phyloP scores from a whole-genome alignment of 1,140 invertebrate genomes.

The Carposina sasakii region DNA sequence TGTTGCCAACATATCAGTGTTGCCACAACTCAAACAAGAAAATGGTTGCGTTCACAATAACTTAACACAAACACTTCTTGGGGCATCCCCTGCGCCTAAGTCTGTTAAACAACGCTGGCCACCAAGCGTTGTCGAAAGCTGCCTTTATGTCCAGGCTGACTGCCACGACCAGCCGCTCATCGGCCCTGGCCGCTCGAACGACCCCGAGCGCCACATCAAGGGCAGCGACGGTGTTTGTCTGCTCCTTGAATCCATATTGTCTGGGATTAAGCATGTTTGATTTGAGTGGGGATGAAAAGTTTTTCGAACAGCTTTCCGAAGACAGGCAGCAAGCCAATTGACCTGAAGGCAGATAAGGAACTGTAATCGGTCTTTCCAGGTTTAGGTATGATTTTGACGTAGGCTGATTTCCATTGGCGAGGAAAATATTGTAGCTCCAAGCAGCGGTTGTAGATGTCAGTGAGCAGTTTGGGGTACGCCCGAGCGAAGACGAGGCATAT shows the following conservation, averaged over 20 bases:
- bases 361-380: slow-evolving; percentile 13
- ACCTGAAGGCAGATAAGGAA: slow-evolving; percentile 6
- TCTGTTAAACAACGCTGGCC: slow-evolving; percentile 14
- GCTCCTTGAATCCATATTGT: slow-evolving; percentile 20
- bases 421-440: slow-evolving; percentile 10
- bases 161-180: slow-evolving; percentile 1
- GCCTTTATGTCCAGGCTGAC: slow-evolving; percentile 19
- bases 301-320: slow-evolving; percentile 27
- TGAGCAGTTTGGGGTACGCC: slow-evolving; percentile 12
- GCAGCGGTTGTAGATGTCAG: slow-evolving; percentile 21
- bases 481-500: slow-evolving; percentile 18
- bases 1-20: too few species aligned
- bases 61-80: slow-evolving; percentile 14
- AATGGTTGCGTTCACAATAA: too few species aligned
- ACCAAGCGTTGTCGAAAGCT: slow-evolving; percentile 25
- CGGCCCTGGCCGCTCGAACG: background rate
- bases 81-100: slow-evolving; percentile 6
- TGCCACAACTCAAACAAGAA: too few species aligned
- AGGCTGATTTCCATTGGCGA: slow-evolving; percentile 1
- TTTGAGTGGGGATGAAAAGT: slow-evolving; percentile 4
- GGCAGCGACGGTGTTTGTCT: slow-evolving; percentile 13
- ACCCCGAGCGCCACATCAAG: slow-evolving; percentile 6
- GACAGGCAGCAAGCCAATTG: slow-evolving; percentile 17
- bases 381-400: slow-evolving; percentile 14
- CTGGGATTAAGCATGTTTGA: background rate